Conservation (phyloP, 1,140 invertebrate genomes). For the Temnothorax curvispinosus region DNA sequence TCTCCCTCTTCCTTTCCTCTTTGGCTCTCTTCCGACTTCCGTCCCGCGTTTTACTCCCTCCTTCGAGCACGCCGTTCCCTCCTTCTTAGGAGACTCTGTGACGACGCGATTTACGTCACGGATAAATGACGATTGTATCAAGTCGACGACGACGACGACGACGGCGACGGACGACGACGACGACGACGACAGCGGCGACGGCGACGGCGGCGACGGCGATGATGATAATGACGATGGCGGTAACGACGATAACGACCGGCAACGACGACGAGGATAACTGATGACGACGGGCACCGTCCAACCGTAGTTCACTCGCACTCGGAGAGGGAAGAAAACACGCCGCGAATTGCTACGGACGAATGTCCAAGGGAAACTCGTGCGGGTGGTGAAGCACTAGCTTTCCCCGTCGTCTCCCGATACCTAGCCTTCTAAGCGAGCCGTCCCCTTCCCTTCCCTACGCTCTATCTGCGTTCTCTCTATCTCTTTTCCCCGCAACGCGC, state of each 20-base stretch:
- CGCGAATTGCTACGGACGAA: conserved; percentile 44
- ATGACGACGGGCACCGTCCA: background rate
- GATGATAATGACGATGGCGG: background rate
- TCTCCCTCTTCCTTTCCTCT: conserved; percentile 1
- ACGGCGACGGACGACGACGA: background rate
- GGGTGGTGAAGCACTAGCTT: conserved; percentile 65
- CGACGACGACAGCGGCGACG: background rate
- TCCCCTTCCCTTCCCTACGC: conserved; percentile 45
- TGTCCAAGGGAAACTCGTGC: conserved; percentile 65
- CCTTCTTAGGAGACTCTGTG: background rate
- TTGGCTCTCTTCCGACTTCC: conserved; percentile 49
- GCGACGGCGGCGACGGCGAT: background rate
- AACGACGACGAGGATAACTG: background rate
- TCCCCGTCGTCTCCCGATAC: conserved; percentile 53
- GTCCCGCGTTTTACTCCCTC: conserved; percentile 47
- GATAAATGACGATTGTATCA: conserved; percentile 25
- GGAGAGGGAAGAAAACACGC: conserved; percentile 53
- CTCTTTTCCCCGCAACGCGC: background rate
- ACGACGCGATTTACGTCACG: conserved; percentile 41
- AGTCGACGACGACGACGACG: conserved; percentile 11
- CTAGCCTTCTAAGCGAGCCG: conserved; percentile 61
- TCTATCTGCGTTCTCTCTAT: conserved; percentile 51
- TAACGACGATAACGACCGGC: background rate
- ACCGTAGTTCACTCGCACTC: conserved; percentile 29
- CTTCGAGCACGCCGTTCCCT: conserved; percentile 47